These are phyloP conservation scores for Ceraclea dissimilis DNA, from an alignment of 2,888 invertebrate genomes.

Conservation along the genomic window DNA sequence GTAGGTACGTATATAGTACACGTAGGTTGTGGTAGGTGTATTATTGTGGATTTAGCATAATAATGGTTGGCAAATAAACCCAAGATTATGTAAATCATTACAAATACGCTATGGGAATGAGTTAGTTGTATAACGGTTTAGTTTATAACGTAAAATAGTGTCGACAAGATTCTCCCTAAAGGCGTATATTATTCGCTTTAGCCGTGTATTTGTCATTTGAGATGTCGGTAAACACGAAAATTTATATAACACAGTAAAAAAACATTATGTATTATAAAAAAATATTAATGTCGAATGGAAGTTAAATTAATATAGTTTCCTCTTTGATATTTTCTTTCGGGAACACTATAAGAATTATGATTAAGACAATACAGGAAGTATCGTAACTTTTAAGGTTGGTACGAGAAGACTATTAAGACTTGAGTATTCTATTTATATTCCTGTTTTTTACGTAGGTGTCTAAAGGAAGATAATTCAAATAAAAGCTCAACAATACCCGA, in stretches of 20 bases:
- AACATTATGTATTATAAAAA: no score
- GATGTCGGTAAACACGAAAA: no score
- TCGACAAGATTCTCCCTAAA: background rate
- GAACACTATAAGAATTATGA: no score
- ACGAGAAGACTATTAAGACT: no score
- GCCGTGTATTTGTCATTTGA: background rate
- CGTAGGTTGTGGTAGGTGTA: background rate
- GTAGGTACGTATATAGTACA: background rate
- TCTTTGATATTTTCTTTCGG: no score
- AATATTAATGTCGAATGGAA: no score
- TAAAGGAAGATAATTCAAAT: background rate
- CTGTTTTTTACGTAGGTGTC: no score
- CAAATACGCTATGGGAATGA: constrained; percentile 1
- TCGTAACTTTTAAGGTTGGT: no score
- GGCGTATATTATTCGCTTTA: background rate
- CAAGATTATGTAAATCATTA: background rate
- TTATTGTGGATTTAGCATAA: background rate
- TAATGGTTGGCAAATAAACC: background rate
- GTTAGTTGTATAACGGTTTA: background rate
- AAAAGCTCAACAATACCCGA: background rate
- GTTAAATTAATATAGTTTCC: no score
- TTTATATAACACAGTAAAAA: no score
- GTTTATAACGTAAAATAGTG: background rate
- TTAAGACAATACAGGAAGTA: no score
- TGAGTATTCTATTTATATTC: no score